phyloP scores from a whole-genome alignment of 2,888 invertebrate species.

The Drosophila meridionalis region DNA sequence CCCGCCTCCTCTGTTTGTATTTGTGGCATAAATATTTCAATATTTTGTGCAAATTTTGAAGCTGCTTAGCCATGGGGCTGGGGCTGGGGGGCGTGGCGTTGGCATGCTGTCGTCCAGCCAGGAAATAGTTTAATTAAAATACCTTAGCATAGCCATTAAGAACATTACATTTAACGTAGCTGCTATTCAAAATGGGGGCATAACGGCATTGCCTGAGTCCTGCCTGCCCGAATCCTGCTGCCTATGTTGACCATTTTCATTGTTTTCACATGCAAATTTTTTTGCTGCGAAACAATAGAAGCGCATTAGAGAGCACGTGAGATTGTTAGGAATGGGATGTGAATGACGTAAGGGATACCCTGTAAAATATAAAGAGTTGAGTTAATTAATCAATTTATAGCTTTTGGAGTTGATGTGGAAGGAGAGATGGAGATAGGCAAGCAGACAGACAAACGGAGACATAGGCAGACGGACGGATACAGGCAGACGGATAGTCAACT shows the following conservation, averaged over 20 bases:
- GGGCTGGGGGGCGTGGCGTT: neutral
- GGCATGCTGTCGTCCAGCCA: slow-evolving; percentile 52
- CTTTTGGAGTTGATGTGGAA: neutral
- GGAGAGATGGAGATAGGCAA: neutral
- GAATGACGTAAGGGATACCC: neutral
- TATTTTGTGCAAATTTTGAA: slow-evolving; percentile 77
- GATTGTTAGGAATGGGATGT: slow-evolving; percentile 1
- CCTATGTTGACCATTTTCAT: slow-evolving; percentile 73
- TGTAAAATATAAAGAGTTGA: neutral
- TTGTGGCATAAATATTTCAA: slow-evolving; percentile 72
- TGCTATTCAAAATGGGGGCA: slow-evolving; percentile 37
- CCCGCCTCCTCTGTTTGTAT: slow-evolving; percentile 36
- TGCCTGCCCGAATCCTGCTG: neutral
- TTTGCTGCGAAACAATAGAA: slow-evolving; percentile 59
- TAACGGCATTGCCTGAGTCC: slow-evolving; percentile 35
- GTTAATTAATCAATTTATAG: no score
- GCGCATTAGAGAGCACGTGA: slow-evolving; percentile 27
- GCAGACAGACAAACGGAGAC: neutral
- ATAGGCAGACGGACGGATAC: neutral
- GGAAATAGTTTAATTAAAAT: slow-evolving; percentile 82
- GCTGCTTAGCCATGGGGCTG: slow-evolving; percentile 60
- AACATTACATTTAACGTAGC: slow-evolving; percentile 63
- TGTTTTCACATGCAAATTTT: slow-evolving; percentile 74
- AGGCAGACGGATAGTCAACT: neutral
- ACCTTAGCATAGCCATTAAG: slow-evolving; percentile 78